A percentile compares a stretch with the other conserved stretches of the same genome.
Conservation (phyloP, 2,797 vertebrate genomes). For the Vireo griseus region DNA sequence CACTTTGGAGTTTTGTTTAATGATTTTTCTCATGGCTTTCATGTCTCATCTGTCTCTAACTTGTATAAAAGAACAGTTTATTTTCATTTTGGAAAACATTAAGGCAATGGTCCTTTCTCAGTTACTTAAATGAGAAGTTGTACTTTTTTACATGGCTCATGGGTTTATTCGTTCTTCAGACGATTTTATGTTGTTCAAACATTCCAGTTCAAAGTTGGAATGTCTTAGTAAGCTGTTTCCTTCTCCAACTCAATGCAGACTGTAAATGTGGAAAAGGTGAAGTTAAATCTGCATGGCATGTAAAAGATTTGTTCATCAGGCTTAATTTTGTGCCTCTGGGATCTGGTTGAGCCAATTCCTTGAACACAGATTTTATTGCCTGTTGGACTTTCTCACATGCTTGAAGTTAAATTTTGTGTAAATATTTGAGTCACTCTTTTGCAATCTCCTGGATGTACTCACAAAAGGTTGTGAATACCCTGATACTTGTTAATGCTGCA, state of each 20-base stretch:
- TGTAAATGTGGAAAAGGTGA: not conserved
- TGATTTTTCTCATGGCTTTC: not conserved
- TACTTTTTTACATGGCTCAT: not conserved
- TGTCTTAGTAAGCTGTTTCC: not conserved
- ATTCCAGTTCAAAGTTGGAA: not conserved
- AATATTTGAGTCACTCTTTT: not conserved
- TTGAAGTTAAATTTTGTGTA: not conserved
- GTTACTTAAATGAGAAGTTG: not conserved
- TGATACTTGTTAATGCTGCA: not conserved
- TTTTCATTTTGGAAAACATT: not conserved
- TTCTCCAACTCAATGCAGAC: not conserved
- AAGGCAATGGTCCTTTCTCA: not conserved
- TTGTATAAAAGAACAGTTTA: not conserved
- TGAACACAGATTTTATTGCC: not conserved
- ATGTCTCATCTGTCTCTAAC: not conserved
- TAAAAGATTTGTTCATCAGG: not conserved
- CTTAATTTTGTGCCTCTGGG: not conserved
- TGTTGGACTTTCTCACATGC: not conserved
- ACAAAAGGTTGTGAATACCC: not conserved
- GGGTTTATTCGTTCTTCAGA: not conserved
- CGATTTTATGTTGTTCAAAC: not conserved
- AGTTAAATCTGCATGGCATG: not conserved
- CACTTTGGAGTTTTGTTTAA: not conserved
- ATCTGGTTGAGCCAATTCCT: not conserved
- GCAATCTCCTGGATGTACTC: not conserved